Evolutionary conservation across 2,113 vertebrate species (phyloP), one percentile per base, ranked within the genome.

Genomic region (Condylura cristata): DNA sequence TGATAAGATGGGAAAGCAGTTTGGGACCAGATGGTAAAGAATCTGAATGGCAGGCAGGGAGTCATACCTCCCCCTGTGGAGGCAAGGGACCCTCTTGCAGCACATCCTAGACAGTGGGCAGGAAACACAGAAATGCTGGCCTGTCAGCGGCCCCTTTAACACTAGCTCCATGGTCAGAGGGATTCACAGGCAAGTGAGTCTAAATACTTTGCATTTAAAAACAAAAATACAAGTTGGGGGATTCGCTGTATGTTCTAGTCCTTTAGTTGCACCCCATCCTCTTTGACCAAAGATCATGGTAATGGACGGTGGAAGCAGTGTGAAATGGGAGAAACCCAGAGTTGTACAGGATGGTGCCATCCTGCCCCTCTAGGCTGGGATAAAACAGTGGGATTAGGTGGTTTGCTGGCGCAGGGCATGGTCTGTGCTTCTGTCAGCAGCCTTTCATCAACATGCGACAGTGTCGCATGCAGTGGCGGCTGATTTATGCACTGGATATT

Each of bases 381-480:
- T 79, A 72, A 75, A 78, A 58, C 84, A 63, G 17, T 46, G 82
- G 87, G 82, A 93, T 93, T 90, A 94, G 91, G 94, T 68, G 96
- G 91, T 85, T 95, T 93, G 60, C 95, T 89, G 81, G 88, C 72
- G 90, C 92, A 63, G 11, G 0, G 92, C 82, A 20, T 24, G 95
- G 90, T 92, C 86, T 70, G 28, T 0, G 28, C 48, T 65, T 70
- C 56, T 96, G 83, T 96, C 92, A 71, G 86, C 79, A 78, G 76
- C 51, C 51, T 89, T 87, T 91, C 92, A 93, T 90, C 90, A 96
- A 92, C 92, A 79, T 86, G 41, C 9, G 37, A 78, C 4, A 5
- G 28, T 28, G 51, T 0, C 6, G 12, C 17, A 1, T 18, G 0
- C 1, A 44, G 70, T 6, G 12, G 68, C 68, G 82, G 72, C 88